Conservation (phyloP, 2,113 vertebrate genomes). For the Aptenodytes forsteri region DNA sequence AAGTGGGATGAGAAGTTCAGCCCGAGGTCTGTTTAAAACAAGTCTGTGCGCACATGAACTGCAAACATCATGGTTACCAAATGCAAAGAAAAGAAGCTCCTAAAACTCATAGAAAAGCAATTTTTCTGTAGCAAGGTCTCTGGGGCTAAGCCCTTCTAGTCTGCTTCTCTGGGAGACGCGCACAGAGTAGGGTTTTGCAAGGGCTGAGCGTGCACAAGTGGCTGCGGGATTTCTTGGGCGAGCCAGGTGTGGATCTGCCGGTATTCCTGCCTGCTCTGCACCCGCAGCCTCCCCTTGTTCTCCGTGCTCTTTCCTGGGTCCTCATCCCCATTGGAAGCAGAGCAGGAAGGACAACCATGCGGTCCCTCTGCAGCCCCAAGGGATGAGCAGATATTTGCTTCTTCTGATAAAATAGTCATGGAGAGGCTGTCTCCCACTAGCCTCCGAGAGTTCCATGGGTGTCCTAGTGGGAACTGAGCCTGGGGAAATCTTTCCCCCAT, state of each 20-base stretch:
- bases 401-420: neutral
- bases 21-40: neutral
- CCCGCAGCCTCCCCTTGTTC: neutral
- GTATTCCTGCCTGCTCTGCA: neutral
- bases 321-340: neutral
- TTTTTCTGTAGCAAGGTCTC: neutral
- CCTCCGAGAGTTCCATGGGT: rapidly evolving
- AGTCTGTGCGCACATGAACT: neutral
- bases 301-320: neutral
- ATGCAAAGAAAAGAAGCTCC: neutral
- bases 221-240: neutral
- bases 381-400: neutral
- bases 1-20: neutral
- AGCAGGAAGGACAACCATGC: rapidly evolving
- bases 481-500: rapidly evolving
- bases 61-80: neutral
- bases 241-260: neutral
- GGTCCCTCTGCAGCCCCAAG: neutral
- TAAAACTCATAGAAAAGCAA: rapidly evolving
- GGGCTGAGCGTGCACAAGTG: rapidly evolving
- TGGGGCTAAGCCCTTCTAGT: rapidly evolving
- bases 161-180: neutral
- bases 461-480: neutral
- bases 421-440: neutral
- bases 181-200: rapidly evolving